phyloP scores from a whole-genome alignment of 2,888 invertebrate genomes.

The Xylota sylvarum region DNA sequence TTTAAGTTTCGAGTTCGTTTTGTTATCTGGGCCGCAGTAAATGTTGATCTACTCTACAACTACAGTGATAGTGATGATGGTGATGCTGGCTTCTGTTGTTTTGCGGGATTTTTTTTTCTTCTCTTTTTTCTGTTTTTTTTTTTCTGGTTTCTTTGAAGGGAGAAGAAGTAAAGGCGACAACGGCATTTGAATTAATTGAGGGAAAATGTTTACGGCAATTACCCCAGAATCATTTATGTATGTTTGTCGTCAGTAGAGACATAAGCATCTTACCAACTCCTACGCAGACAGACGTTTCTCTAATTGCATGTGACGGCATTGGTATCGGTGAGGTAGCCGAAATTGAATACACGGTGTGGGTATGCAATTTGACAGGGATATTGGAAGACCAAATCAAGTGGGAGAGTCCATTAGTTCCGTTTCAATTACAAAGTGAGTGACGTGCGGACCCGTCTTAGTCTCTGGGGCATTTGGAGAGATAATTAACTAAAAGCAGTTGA shows the following conservation, averaged over 20 bases:
- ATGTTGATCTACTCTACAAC: slow-evolving; percentile 54
- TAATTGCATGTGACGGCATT: slow-evolving; percentile 37
- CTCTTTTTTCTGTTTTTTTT: slow-evolving; percentile 5
- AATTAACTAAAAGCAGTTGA: neutral
- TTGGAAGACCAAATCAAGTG: slow-evolving; percentile 44
- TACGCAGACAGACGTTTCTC: slow-evolving; percentile 31
- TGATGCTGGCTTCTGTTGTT: slow-evolving; percentile 57
- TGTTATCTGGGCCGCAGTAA: slow-evolving; percentile 72
- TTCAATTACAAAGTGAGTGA: slow-evolving; percentile 55
- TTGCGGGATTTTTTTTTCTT: slow-evolving; percentile 45
- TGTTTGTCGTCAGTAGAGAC: slow-evolving; percentile 6
- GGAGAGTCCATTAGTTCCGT: slow-evolving; percentile 66
- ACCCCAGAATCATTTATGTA: slow-evolving; percentile 55
- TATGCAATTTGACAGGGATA: slow-evolving; percentile 37
- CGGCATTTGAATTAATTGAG: slow-evolving; percentile 64
- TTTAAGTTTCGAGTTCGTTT: slow-evolving; percentile 59
- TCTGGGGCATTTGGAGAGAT: neutral
- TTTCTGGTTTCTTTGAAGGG: slow-evolving; percentile 7
- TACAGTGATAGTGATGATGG: slow-evolving; percentile 36
- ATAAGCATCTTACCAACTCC: slow-evolving; percentile 16
- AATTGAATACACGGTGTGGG: neutral
- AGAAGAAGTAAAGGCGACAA: slow-evolving; percentile 50
- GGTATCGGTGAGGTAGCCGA: neutral
- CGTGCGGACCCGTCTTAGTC: neutral
- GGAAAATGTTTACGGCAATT: slow-evolving; percentile 71